These are phyloP conservation scores for Mastigias papua DNA, from an alignment of 30 jellyfish, hydroid and myxozoan genomes.

Conservation along the genomic window DNA sequence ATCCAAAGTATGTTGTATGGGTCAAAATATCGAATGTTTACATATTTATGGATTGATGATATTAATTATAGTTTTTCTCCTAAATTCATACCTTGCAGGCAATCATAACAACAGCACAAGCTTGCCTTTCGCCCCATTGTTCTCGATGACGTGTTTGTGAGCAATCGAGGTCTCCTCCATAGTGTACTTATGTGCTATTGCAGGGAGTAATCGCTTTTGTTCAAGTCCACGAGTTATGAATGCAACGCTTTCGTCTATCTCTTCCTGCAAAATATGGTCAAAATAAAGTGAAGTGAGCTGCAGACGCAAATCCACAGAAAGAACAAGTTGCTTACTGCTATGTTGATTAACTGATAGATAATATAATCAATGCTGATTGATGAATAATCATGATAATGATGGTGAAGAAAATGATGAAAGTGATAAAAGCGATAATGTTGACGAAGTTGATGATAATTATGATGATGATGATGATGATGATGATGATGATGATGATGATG, in stretches of 20 bases:
- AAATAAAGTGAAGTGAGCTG: background rate
- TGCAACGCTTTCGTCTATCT: slow-evolving; percentile 23
- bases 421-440: background rate
- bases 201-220: slow-evolving; percentile 16
- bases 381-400: background rate
- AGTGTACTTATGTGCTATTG: slow-evolving; percentile 6
- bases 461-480: slow-evolving; percentile 6
- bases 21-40: too few relatives aligned
- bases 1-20: too few relatives aligned
- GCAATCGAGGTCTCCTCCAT: slow-evolving; percentile 53
- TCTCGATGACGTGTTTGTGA: slow-evolving; percentile 26
- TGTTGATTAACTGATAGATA: background rate
- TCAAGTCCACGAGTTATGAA: slow-evolving; percentile 59
- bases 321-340: background rate
- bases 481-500: slow-evolving; percentile 11
- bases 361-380: background rate
- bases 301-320: background rate
- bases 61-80: too few relatives aligned
- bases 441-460: background rate
- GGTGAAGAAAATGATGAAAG: background rate
- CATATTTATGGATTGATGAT: too few relatives aligned
- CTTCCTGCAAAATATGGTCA: slow-evolving; percentile 5
- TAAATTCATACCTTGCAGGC: background rate
- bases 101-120: slow-evolving; percentile 10
- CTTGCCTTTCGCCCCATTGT: slow-evolving; percentile 69